Base-by-base conservation (phyloP, 1,140 invertebrate genomes). In the Hirudo medicinalis region DNA sequence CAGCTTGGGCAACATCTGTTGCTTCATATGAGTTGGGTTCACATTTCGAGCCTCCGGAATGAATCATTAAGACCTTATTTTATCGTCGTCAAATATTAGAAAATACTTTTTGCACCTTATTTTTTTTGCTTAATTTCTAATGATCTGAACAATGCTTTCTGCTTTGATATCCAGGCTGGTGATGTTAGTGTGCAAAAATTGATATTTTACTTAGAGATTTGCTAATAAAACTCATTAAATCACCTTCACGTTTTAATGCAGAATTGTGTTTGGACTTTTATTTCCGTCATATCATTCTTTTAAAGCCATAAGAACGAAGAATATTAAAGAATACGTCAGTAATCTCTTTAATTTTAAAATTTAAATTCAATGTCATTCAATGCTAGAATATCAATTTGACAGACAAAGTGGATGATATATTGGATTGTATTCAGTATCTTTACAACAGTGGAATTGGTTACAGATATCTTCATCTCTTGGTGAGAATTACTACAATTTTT, bases 391-490 rank as follows among this genome's bases (percentile, higher is more conserved):
- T 63, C 43, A 49, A 49, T 76, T 22, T 57, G 55, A 32, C 71
- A 97, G 93, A 92, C 97, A 76, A 97, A 97, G 90, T 98, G 95
- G 95, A 98, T 99, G 93, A 99, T 98, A 94, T 99, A 99, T 84
- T 99, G 96, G 96, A 97, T 99, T 79, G 94, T 97, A 20, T 99
- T 98, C 86, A 94, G 94, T n/a, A 86, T 98, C 72, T 99, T 97
- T 83, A 94, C 89, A 17, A 91, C 88, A 79, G 87, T 89, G 72
- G 97, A 99, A 86, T 94, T 92, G 27, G 90, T 99, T 80, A 91
- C 94, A 69, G 97, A 99, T 82, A 88, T 98, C 60, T 91, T 99
- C 78, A 85, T 98, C 74, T 90, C 89, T 80, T 99, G 96, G 95
- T 93, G 29, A 63, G 19, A 4, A 63, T 63, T 63, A 8, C 19